phyloP scores from a whole-genome alignment of 2,888 invertebrate genomes.

The Pterostichus madidus region DNA sequence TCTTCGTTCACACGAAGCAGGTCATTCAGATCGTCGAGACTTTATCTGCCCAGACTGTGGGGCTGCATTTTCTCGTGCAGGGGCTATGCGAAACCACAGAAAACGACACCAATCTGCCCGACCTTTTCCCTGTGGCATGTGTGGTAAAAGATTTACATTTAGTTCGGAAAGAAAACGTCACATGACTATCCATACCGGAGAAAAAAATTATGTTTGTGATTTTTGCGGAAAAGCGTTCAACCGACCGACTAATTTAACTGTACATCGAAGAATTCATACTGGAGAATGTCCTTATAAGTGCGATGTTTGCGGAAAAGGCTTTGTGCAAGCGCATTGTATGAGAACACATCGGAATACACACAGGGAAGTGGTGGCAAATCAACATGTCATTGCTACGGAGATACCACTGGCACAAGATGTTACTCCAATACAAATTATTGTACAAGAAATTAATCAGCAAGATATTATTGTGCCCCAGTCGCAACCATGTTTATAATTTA shows the following conservation, averaged over 20 bases:
- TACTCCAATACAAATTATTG: too few relatives aligned
- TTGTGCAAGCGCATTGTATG: conserved; percentile 79
- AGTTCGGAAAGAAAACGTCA: conserved; percentile 70
- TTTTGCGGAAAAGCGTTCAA: conserved; percentile 79
- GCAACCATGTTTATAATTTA: too few relatives aligned
- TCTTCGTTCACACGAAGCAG: conserved; percentile 70
- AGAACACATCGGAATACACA: conserved; percentile 79
- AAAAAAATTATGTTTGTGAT: conserved; percentile 75
- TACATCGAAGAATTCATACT: conserved; percentile 79
- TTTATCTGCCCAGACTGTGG: conserved; percentile 71
- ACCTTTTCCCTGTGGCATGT: conserved; percentile 70
- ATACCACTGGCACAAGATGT: neutral
- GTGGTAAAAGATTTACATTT: conserved; percentile 70
- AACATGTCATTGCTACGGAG: conserved; percentile 45
- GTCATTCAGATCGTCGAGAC: conserved; percentile 69
- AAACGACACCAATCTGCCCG: conserved; percentile 68
- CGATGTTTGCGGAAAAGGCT: conserved; percentile 79
- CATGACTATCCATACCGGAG: conserved; percentile 71
- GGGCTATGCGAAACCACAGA: conserved; percentile 69
- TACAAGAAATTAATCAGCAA: too few relatives aligned
- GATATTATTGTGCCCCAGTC: too few relatives aligned
- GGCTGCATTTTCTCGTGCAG: conserved; percentile 69
- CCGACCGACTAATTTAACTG: conserved; percentile 78
- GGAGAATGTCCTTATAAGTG: conserved; percentile 79
- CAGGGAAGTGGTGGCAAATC: conserved; percentile 22